Evolutionary conservation across 2,888 invertebrate species (phyloP).

Genomic region (Dyspetes luteomarginatus): DNA sequence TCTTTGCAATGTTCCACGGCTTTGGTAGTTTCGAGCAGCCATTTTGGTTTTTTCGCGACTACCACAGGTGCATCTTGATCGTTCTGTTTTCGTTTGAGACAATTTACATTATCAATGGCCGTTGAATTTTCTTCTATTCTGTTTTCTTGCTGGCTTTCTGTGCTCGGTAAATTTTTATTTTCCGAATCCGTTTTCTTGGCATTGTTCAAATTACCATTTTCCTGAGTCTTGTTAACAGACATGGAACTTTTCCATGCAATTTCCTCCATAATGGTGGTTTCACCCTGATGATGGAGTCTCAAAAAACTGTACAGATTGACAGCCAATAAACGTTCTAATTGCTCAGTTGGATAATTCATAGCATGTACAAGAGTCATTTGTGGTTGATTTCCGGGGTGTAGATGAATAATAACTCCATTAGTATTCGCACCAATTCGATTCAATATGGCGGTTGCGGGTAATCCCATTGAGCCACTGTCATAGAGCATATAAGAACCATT

Average conservation of each 20-base stretch:
- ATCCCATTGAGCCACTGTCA: conserved; percentile 94
- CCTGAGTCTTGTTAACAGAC: neutral
- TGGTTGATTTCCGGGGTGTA: conserved; percentile 92
- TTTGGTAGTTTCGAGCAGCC: conserved; percentile 82
- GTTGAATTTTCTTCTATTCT: neutral
- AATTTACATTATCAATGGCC: conserved; percentile 4
- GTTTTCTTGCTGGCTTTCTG: neutral
- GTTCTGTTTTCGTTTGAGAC: conserved; percentile 47
- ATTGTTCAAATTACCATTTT: conserved; percentile 5
- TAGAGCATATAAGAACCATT: conserved; percentile 92
- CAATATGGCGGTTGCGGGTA: conserved; percentile 92
- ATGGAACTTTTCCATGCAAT: conserved; percentile 49
- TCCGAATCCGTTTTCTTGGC: conserved; percentile 69
- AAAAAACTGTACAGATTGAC: conserved; percentile 91
- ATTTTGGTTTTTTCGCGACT: conserved; percentile 72
- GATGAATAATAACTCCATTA: conserved; percentile 88
- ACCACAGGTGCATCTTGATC: conserved; percentile 18
- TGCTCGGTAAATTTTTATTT: neutral
- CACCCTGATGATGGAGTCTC: conserved; percentile 88
- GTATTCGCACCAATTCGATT: conserved; percentile 89
- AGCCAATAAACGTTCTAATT: conserved; percentile 88
- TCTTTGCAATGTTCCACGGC: conserved; percentile 87
- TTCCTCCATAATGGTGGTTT: conserved; percentile 74
- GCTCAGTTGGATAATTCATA: conserved; percentile 91
- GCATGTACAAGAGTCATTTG: conserved; percentile 91